Conservation (phyloP, 2,888 invertebrate species). For the Orthosia gothica region DNA sequence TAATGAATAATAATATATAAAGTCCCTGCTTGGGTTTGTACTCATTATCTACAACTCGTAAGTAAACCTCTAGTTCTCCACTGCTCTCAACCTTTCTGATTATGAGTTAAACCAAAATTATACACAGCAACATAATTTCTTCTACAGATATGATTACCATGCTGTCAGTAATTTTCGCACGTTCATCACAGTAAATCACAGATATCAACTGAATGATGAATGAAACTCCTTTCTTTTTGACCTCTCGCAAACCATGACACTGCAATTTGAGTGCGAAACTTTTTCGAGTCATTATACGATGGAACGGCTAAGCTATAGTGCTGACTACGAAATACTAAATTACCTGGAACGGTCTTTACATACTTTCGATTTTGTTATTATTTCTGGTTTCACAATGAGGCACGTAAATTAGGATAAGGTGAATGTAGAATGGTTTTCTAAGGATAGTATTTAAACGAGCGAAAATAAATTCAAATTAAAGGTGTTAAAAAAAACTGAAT, state of each 20-base stretch:
- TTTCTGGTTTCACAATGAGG: neutral
- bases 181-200: conserved; percentile 17
- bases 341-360: neutral
- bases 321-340: neutral
- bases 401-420: too few species aligned
- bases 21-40: too few species aligned
- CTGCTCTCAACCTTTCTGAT: too few species aligned
- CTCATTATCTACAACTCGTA: too few species aligned
- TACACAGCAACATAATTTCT: neutral
- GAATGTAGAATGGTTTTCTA: neutral
- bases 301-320: neutral
- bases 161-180: neutral
- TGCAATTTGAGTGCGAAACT: conserved; percentile 31
- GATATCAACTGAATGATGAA: conserved; percentile 15
- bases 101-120: neutral
- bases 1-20: too few species aligned
- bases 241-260: conserved; percentile 30
- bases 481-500: too few species aligned
- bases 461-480: too few species aligned
- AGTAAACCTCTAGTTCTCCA: too few species aligned
- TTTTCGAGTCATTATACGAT: conserved; percentile 9
- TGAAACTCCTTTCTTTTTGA: conserved; percentile 35
- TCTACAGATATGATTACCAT: neutral
- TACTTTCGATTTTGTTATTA: too few species aligned
- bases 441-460: too few species aligned